A percentile compares a stretch with the other conserved stretches of the same genome.
These are phyloP conservation scores for Drosophila suboccidentalis DNA, from an alignment of 2,888 invertebrate genomes.

Conservation along the genomic window DNA sequence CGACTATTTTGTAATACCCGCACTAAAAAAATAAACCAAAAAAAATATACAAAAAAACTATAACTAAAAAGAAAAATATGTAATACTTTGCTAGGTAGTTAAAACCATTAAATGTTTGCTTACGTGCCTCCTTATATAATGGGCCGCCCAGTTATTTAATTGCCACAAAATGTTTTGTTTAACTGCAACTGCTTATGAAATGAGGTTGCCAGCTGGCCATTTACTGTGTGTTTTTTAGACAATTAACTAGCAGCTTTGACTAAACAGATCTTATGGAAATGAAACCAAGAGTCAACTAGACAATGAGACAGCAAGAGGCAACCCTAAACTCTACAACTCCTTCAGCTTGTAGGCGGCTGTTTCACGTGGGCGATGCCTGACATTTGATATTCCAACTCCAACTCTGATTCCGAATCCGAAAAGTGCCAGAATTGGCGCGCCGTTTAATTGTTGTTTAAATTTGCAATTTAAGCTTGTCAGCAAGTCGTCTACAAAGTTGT, in stretches of 20 bases:
- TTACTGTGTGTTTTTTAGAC: constrained; percentile 29
- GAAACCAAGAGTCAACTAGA: constrained; percentile 22
- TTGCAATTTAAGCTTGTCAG: constrained; percentile 52
- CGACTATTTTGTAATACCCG: constrained; percentile 37
- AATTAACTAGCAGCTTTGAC: constrained; percentile 60
- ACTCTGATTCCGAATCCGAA: constrained; percentile 33
- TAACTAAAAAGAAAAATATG: constrained; percentile 33
- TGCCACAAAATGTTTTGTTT: constrained; percentile 67
- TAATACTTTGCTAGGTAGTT: constrained; percentile 60
- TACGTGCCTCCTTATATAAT: constrained; percentile 60
- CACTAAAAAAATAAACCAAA: constrained; percentile 12
- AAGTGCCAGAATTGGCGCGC: constrained; percentile 63
- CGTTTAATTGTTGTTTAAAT: constrained; percentile 62
- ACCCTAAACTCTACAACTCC: constrained; percentile 12
- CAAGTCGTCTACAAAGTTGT: constrained; percentile 21
- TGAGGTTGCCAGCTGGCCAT: constrained; percentile 57
- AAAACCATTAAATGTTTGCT: constrained; percentile 70
- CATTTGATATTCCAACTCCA: constrained; percentile 57
- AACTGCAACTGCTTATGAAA: constrained; percentile 74
- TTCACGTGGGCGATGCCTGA: constrained; percentile 60
- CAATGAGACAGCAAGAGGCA: not conserved
- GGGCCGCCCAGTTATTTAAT: constrained; percentile 63
- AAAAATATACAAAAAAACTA: constrained; percentile 13
- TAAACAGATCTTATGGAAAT: constrained; percentile 66
- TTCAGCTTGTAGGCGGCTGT: constrained; percentile 27